phyloP scores from a whole-genome alignment of 1,140 invertebrate genomes.

The Babylonia areolata region DNA sequence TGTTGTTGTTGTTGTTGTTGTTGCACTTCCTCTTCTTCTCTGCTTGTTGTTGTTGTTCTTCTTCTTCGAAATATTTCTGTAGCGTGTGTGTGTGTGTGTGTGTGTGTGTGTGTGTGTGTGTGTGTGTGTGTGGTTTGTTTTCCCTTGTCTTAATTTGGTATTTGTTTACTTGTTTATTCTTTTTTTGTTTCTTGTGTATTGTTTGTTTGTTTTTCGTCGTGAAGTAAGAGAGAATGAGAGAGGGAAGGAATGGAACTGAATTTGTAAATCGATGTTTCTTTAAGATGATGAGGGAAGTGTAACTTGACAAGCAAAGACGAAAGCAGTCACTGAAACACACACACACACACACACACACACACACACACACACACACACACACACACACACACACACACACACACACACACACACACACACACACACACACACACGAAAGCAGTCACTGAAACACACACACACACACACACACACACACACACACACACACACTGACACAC shows the following conservation, averaged over 20 bases:
- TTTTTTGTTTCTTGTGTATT: no score
- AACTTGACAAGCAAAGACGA: background rate
- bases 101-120: background rate
- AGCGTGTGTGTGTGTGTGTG: background rate
- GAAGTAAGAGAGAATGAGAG: no score
- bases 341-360: conserved; percentile 22
- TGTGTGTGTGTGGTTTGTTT: background rate
- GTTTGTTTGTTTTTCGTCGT: no score
- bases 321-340: background rate
- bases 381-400: background rate
- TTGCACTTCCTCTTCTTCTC: no score
- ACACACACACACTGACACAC: background rate
- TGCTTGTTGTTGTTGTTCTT: no score
- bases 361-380: conserved; percentile 25
- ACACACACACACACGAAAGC: background rate
- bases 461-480: background rate
- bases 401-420: background rate
- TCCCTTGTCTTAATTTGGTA: no score
- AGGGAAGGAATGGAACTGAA: no score
- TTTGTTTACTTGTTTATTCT: no score
- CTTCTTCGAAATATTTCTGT: no score
- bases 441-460: background rate
- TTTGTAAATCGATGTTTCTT: no score
- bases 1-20: no score
- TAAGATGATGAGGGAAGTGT: no score